phyloP scores from a whole-genome alignment of 37 sponge, comb jelly and placozoan species.

The Theonella swinhoei region DNA sequence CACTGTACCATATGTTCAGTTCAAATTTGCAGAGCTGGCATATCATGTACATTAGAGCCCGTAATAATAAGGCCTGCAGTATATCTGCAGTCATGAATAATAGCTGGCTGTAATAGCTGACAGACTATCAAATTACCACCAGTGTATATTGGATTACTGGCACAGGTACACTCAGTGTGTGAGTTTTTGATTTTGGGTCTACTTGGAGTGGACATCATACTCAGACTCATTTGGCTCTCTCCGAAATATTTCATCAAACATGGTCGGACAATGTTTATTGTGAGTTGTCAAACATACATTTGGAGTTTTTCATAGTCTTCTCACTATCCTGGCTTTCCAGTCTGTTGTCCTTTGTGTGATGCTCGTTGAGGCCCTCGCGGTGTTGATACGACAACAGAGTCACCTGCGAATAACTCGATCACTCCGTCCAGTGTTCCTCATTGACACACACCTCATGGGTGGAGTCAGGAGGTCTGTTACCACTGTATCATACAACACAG shows the following conservation, averaged over 20 bases:
- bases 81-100: too few species aligned
- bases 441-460: conserved; percentile 69
- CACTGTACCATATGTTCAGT: too few species aligned
- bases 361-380: conserved; percentile 57
- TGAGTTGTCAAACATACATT: conserved; percentile 25
- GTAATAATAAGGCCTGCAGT: too few species aligned
- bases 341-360: conserved; percentile 47
- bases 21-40: too few species aligned
- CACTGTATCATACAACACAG: neutral
- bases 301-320: too few species aligned
- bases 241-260: conserved; percentile 49
- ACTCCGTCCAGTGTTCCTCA: conserved; percentile 75
- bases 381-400: conserved; percentile 24
- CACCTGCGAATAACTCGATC: conserved; percentile 73
- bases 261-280: conserved; percentile 52
- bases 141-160: too few species aligned
- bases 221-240: conserved; percentile 59
- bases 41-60: too few species aligned
- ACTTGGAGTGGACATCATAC: conserved; percentile 36
- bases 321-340: too few species aligned
- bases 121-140: too few species aligned
- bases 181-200: conserved; percentile 56
- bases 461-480: conserved; percentile 75
- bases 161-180: conserved; percentile 31
- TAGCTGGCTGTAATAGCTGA: too few species aligned